These are phyloP conservation scores for Drosophila guanche DNA, from an alignment of 1,140 invertebrate species.

Conservation along the genomic window DNA sequence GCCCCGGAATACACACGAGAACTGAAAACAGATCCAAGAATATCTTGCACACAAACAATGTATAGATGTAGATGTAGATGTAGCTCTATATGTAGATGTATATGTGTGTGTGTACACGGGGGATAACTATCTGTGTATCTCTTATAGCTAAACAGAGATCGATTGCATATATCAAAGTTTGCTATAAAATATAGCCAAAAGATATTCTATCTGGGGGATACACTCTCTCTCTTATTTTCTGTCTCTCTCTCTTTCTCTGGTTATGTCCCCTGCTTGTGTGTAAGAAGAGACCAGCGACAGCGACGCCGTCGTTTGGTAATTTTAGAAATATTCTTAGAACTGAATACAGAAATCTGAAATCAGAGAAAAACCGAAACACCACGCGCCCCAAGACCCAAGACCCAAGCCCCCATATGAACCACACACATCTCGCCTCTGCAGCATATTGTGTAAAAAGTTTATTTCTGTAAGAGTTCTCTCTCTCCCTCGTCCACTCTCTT, in stretches of 20 bases:
- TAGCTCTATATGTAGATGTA: constrained; percentile 5
- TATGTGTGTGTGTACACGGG: neutral
- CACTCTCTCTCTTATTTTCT: constrained; percentile 21
- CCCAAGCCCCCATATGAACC: too few species aligned
- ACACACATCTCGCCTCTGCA: constrained; percentile 29
- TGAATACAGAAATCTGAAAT: constrained; percentile 59
- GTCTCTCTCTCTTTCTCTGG: constrained; percentile 15
- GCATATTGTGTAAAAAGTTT: constrained; percentile 76
- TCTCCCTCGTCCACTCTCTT: neutral
- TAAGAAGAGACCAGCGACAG: neutral
- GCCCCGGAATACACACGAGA: constrained; percentile 42
- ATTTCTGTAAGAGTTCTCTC: constrained; percentile 63
- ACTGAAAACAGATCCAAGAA: constrained; percentile 77
- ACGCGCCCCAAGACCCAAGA: constrained; percentile 52
- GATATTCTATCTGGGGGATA: constrained; percentile 67
- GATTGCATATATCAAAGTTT: constrained; percentile 54
- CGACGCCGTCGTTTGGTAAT: constrained; percentile 44
- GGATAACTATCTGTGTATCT: constrained; percentile 32
- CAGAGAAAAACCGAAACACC: constrained; percentile 53
- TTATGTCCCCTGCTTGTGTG: neutral
- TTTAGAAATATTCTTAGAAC: constrained; percentile 65
- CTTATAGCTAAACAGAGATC: constrained; percentile 16
- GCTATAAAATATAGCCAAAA: constrained; percentile 35
- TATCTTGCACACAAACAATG: constrained; percentile 46
- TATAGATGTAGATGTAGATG: constrained; percentile 17